Percentiles rank a stretch among this genome's conserved stretches.
These are phyloP conservation scores for Brachionus sp. DNA, from an alignment of 1,140 invertebrate species.

Conservation along the genomic window DNA sequence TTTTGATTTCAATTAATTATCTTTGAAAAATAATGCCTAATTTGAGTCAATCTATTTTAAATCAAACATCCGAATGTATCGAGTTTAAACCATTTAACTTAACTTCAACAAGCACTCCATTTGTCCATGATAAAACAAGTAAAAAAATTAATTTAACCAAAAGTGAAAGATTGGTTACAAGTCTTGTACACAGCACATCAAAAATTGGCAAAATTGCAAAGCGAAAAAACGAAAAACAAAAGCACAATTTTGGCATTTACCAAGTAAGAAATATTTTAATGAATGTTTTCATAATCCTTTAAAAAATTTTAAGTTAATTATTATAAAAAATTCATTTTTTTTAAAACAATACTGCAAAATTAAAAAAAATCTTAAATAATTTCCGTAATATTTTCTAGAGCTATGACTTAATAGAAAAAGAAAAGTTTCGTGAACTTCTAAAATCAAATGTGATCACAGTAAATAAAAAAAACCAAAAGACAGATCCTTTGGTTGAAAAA, in stretches of 20 bases:
- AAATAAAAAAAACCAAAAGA: neutral
- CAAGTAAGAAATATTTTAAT: neutral
- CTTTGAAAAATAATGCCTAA: constrained; percentile 18
- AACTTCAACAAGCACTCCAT: neutral
- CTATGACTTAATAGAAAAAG: constrained; percentile 4
- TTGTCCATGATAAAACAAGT: neutral
- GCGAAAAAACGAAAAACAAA: neutral
- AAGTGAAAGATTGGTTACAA: neutral
- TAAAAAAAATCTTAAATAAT: no score
- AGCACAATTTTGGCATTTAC: neutral
- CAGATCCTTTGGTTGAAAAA: neutral
- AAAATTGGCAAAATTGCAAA: constrained; percentile 18
- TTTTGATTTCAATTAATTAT: neutral
- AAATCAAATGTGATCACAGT: neutral
- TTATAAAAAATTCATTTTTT: neutral
- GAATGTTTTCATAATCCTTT: neutral
- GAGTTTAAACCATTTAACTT: neutral
- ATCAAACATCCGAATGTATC: neutral
- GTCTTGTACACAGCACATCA: neutral
- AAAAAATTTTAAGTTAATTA: no score
- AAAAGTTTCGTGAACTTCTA: constrained; percentile 12
- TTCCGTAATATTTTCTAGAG: neutral
- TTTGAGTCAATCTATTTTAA: neutral
- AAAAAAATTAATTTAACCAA: neutral
- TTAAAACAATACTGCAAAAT: neutral